A percentile compares a stretch with the other conserved stretches of the same genome.
Conservation (phyloP, 2,888 invertebrate genomes). For the Oligia fasciuncula region DNA sequence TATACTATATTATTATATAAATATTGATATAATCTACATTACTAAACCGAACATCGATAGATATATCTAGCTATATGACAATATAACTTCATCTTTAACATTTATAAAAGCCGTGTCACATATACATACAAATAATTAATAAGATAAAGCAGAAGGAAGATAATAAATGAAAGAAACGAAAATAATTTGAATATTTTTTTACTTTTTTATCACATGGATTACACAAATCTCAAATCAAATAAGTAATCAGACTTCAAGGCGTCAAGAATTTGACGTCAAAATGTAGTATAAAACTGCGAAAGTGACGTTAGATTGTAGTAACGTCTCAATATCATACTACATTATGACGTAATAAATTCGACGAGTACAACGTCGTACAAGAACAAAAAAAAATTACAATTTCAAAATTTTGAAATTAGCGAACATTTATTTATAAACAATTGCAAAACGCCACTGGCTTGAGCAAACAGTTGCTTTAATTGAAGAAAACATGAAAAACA, state of each 20-base stretch:
- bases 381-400: conserved; percentile 72
- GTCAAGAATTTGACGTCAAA: conserved; percentile 52
- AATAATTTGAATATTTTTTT: conserved; percentile 82
- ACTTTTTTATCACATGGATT: conserved; percentile 85
- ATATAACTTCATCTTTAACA: conserved; percentile 77
- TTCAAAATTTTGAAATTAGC: conserved; percentile 61
- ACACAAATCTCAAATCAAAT: conserved; percentile 84
- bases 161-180: conserved; percentile 80
- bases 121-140: conserved; percentile 77
- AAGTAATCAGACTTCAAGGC: conserved; percentile 81
- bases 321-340: conserved; percentile 19
- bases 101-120: conserved; percentile 80
- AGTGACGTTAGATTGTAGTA: conserved; percentile 23
- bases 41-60: conserved; percentile 76
- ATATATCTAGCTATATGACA: conserved; percentile 73
- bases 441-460: conserved; percentile 75
- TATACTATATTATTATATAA: conserved; percentile 65
- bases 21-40: conserved; percentile 74
- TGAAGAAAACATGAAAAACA: conserved; percentile 74
- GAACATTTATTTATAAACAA: conserved; percentile 61
- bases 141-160: conserved; percentile 71
- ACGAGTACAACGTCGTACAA: conserved; percentile 64
- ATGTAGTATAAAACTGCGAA: conserved; percentile 33
- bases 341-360: conserved; percentile 43
- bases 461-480: conserved; percentile 86